A percentile compares a stretch with the other conserved stretches of the same genome.
Conservation (phyloP, 1,140 invertebrate genomes). For the Bombus vancouverensis region DNA sequence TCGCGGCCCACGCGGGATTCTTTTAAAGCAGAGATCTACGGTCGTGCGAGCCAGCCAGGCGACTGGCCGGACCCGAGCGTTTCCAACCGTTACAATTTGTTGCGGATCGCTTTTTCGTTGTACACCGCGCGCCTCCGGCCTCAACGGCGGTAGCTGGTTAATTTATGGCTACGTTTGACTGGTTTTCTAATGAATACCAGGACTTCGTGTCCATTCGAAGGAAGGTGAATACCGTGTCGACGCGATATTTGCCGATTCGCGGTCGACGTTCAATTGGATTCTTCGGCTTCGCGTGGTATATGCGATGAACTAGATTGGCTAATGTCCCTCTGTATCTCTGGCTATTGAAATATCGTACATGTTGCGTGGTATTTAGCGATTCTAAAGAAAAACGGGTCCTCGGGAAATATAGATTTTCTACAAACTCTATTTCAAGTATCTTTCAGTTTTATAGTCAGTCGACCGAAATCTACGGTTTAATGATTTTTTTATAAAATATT, state of each 20-base stretch:
- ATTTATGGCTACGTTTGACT: constrained; percentile 38
- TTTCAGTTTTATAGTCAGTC: too few species aligned
- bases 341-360: too few species aligned
- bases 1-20: constrained; percentile 49
- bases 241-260: not conserved
- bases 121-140: not conserved
- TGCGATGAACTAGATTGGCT: not conserved
- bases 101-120: constrained; percentile 39
- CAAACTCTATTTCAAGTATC: not conserved
- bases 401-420: not conserved
- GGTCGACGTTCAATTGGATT: not conserved
- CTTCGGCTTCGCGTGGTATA: too few species aligned
- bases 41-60: not conserved
- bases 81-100: constrained; percentile 43
- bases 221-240: not conserved
- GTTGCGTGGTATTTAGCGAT: not conserved
- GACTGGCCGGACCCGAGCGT: not conserved
- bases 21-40: constrained; percentile 53
- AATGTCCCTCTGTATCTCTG: not conserved
- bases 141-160: constrained; percentile 1
- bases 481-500: too few species aligned
- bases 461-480: not conserved
- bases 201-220: not conserved
- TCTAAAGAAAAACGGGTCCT: not conserved
- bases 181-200: constrained; percentile 40